Evolutionary conservation across 2,797 vertebrate species (phyloP).

Genomic region (Lutjanus campechanus): DNA sequence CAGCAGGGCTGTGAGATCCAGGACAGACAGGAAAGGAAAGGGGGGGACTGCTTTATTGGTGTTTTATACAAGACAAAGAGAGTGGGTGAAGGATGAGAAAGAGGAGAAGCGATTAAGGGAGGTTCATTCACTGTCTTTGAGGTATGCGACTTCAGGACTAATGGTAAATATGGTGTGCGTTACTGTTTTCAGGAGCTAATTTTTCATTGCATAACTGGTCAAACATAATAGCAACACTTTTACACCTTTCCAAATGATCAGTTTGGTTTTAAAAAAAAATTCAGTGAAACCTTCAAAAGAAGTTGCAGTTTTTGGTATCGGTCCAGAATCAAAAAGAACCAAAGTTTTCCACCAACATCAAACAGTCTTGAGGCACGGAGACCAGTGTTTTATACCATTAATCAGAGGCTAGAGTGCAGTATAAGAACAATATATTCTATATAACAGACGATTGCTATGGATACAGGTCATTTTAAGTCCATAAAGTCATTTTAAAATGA

Average conservation of each 20-base stretch:
- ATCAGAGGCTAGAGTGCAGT: not conserved
- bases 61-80: conserved; percentile 8
- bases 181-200: not conserved
- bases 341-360: no score
- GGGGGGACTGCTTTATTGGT: not conserved
- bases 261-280: not conserved
- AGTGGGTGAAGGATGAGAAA: not conserved
- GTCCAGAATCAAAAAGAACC: not conserved
- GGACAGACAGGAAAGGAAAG: conserved; percentile 13
- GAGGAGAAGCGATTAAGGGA: not conserved
- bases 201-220: not conserved
- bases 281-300: not conserved
- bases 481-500: no score
- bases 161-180: not conserved
- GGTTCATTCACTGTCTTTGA: not conserved
- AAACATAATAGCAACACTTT: not conserved
- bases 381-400: not conserved
- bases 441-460: no score
- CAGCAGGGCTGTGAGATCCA: conserved; percentile 13
- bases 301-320: not conserved
- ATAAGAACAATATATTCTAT: not conserved
- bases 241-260: not conserved
- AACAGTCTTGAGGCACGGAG: not conserved
- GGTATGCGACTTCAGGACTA: not conserved
- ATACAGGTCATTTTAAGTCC: no score